A percentile compares a stretch with the other conserved stretches of the same genome.
Evolutionary conservation across 2,888 invertebrate genomes (phyloP).

Genomic region (Drosophila recens): DNA sequence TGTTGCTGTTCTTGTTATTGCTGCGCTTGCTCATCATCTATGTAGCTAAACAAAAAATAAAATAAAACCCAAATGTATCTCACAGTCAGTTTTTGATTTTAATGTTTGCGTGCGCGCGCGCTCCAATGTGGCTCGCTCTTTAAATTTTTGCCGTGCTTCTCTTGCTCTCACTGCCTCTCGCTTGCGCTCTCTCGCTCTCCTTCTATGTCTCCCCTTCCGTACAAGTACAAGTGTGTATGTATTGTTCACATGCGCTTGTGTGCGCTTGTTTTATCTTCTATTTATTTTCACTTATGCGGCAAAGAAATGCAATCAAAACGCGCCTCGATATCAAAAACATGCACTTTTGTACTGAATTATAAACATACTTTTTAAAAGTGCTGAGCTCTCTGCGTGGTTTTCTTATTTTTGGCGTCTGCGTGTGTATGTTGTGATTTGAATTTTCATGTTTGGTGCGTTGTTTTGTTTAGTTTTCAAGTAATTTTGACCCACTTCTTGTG

Average conservation of each 20-base stretch:
- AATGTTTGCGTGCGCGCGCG: conserved; percentile 63
- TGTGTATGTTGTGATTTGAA: conserved; percentile 32
- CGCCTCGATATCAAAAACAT: conserved; percentile 51
- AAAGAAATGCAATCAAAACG: conserved; percentile 66
- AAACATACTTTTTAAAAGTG: conserved; percentile 57
- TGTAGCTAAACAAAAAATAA: conserved; percentile 68
- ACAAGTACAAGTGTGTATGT: conserved; percentile 43
- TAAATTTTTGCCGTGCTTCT: conserved; percentile 29
- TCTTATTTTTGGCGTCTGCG: conserved; percentile 20
- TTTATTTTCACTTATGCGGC: conserved; percentile 79
- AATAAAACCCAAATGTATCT: conserved; percentile 78
- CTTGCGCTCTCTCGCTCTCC: conserved; percentile 18
- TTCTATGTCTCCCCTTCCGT: conserved; percentile 30
- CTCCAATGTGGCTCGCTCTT: conserved; percentile 42
- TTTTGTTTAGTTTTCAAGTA: conserved; percentile 51
- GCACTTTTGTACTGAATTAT: conserved; percentile 43
- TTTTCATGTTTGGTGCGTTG: conserved; percentile 41
- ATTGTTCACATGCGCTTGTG: conserved; percentile 37
- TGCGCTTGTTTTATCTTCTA: conserved; percentile 68
- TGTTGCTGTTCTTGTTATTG: conserved; percentile 42
- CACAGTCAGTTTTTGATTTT: conserved; percentile 73
- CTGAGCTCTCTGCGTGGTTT: conserved; percentile 37
- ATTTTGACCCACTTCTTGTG: conserved; percentile 74
- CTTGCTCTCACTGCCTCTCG: conserved; percentile 25
- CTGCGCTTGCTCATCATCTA: conserved; percentile 70